Conservation (phyloP, 2,888 invertebrate genomes). For the Eilema sororculum region DNA sequence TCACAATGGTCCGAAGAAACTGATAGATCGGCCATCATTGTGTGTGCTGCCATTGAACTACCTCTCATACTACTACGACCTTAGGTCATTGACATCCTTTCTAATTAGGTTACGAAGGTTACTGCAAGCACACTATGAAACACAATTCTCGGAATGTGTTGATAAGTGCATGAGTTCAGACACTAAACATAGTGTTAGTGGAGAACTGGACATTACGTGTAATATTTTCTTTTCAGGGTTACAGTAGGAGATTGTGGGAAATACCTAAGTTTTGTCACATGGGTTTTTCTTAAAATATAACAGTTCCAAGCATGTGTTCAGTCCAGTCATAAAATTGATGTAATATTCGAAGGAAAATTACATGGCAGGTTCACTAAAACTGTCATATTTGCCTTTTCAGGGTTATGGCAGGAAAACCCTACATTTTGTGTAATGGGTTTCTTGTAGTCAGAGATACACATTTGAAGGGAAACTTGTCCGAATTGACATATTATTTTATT, state of each 20-base stretch:
- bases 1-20: conserved; percentile 8
- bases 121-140: conserved; percentile 10
- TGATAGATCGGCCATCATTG: conserved; percentile 14
- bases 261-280: neutral
- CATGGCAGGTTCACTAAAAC: no score
- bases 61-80: conserved; percentile 17
- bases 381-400: no score
- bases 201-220: neutral
- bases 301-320: no score
- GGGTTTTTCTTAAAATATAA: neutral
- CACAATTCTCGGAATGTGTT: conserved; percentile 18
- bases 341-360: no score
- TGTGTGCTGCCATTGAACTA: conserved; percentile 19
- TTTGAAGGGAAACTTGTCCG: no score
- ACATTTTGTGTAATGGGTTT: no score
- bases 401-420: no score
- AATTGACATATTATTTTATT: no score
- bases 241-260: neutral
- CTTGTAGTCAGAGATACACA: no score
- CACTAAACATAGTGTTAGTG: neutral
- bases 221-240: neutral
- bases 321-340: neutral
- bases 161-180: conserved; percentile 9
- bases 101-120: conserved; percentile 32
- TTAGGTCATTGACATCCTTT: conserved; percentile 29